Percentiles rank a stretch among this genome's conserved stretches.
Evolutionary conservation across 2,113 vertebrate genomes (phyloP).

Genomic region (Cynocephalus volans): DNA sequence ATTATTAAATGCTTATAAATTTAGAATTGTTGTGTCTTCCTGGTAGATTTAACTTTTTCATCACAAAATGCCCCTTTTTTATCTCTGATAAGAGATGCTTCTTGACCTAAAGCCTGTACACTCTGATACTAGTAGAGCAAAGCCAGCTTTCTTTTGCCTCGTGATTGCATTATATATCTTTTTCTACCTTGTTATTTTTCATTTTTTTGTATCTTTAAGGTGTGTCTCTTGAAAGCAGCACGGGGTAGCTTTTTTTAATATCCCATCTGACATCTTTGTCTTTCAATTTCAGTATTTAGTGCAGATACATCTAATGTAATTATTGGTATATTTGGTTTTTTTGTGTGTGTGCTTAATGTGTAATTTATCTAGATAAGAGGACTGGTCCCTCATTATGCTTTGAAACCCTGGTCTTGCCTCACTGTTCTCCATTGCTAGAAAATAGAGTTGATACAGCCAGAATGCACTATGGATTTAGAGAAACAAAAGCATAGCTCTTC

Average conservation of each 20-base stretch:
- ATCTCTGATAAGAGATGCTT: neutral
- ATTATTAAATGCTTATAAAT: neutral
- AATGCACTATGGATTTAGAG: neutral
- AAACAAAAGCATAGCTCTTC: neutral
- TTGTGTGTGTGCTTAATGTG: neutral
- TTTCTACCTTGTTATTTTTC: neutral
- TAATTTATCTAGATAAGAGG: neutral
- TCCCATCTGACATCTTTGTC: neutral
- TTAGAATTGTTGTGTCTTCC: neutral
- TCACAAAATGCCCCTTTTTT: neutral
- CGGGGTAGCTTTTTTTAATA: neutral
- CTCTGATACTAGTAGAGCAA: neutral
- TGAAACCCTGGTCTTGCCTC: neutral
- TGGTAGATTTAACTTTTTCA: neutral
- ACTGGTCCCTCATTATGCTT: neutral
- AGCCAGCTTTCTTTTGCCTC: neutral
- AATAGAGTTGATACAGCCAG: neutral
- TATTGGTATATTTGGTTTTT: neutral
- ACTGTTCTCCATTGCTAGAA: neutral
- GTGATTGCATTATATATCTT: neutral
- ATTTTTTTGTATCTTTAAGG: neutral
- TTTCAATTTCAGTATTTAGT: constrained; percentile 30
- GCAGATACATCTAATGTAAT: neutral
- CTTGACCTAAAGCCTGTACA: neutral
- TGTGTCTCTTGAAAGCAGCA: neutral